Percentiles rank a stretch among this genome's conserved stretches.
phyloP scores from a whole-genome alignment of 2,797 vertebrate genomes.

The Erethizon dorsatum region DNA sequence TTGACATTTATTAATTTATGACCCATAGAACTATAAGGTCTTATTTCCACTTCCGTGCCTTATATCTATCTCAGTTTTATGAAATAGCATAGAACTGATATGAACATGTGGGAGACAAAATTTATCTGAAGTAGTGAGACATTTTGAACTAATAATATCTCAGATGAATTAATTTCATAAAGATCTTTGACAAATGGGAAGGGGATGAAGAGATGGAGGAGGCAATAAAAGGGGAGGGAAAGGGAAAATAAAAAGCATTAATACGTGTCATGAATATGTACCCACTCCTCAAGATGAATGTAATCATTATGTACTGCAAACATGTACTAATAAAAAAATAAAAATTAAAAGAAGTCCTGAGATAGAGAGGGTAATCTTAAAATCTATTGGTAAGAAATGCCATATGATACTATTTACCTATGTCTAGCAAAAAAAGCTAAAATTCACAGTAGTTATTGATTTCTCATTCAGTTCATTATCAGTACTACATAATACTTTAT shows the following conservation, averaged over 20 bases:
- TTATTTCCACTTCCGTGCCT: background rate
- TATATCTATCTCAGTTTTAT: background rate
- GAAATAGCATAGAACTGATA: background rate
- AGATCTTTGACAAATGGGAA: background rate
- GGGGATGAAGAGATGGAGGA: background rate
- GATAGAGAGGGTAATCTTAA: conserved; percentile 53
- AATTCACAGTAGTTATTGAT: conserved; percentile 78
- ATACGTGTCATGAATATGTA: background rate
- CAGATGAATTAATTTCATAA: conserved; percentile 67
- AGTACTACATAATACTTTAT: conserved; percentile 86
- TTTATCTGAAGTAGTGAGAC: background rate
- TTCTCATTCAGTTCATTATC: conserved; percentile 87
- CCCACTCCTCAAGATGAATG: background rate
- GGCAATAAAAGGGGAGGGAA: background rate
- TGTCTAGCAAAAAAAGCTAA: conserved; percentile 72
- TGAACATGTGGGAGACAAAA: background rate
- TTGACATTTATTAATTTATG: background rate
- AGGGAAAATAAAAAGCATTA: background rate
- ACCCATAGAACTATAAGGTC: background rate
- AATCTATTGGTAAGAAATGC: conserved; percentile 64
- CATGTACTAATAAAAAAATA: background rate
- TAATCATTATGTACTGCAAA: background rate
- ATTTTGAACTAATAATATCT: conserved; percentile 56
- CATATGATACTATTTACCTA: conserved; percentile 79
- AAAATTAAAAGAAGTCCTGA: background rate